phyloP scores from a whole-genome alignment of 2,797 vertebrate genomes.

The Eospalax fontanierii region DNA sequence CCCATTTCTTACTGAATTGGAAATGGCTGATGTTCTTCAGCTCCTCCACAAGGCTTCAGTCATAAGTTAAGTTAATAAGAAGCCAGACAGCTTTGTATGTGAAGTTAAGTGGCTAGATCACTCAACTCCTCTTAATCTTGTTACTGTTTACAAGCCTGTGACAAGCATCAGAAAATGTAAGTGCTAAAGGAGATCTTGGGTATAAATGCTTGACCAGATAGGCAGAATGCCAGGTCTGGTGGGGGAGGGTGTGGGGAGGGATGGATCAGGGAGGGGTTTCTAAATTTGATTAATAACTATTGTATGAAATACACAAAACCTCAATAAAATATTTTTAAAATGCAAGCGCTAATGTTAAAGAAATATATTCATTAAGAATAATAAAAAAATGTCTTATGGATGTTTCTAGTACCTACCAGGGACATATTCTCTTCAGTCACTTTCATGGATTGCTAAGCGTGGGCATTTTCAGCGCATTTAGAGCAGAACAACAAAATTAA shows the following conservation, averaged over 20 bases:
- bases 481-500: no score
- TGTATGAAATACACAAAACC: no score
- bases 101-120: conserved; percentile 55
- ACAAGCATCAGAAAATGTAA: conserved; percentile 41
- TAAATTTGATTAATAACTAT: no score
- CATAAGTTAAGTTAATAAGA: conserved; percentile 79
- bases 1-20: conserved; percentile 63
- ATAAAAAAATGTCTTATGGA: not conserved
- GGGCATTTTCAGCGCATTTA: conserved; percentile 60
- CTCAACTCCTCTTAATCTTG: conserved; percentile 75
- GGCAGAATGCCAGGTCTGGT: no score
- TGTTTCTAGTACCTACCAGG: conserved; percentile 55
- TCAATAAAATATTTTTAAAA: no score
- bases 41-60: conserved; percentile 60
- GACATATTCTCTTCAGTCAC: conserved; percentile 14
- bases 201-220: no score
- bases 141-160: conserved; percentile 59
- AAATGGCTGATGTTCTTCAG: conserved; percentile 65
- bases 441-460: conserved; percentile 26
- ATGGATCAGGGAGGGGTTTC: no score
- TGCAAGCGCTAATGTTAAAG: no score
- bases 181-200: not conserved
- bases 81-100: conserved; percentile 73
- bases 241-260: no score
- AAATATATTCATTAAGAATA: conserved; percentile 32